phyloP scores from a whole-genome alignment of 2,113 vertebrate genomes.

The Pycnonotus jocosus region DNA sequence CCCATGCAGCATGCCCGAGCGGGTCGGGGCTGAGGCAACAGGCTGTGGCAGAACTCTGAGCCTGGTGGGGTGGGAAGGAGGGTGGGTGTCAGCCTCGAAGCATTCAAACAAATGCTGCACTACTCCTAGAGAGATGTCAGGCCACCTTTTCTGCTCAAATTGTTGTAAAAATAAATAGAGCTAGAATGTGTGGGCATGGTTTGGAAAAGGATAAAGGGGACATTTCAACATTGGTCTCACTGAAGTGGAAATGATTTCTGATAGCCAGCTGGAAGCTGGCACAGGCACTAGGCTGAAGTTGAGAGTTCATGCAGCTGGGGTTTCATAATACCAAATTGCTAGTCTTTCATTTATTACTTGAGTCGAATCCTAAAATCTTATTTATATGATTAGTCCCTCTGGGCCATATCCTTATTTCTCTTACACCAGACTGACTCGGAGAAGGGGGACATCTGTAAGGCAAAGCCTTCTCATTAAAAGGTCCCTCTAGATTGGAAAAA shows the following conservation, averaged over 20 bases:
- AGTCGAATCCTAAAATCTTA: slow-evolving; percentile 53
- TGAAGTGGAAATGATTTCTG: slow-evolving; percentile 59
- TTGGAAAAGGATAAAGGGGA: slow-evolving; percentile 57
- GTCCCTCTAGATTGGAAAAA: slow-evolving; percentile 20
- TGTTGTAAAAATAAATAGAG: slow-evolving; percentile 52
- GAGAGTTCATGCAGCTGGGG: slow-evolving; percentile 52
- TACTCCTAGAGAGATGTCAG: not conserved
- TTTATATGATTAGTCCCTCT: slow-evolving; percentile 57
- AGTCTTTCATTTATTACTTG: slow-evolving; percentile 45
- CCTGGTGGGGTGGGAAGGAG: not conserved
- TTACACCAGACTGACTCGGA: slow-evolving; percentile 19
- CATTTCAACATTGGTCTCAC: slow-evolving; percentile 20
- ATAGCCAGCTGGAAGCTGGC: slow-evolving; percentile 61
- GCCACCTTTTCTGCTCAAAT: slow-evolving; percentile 26
- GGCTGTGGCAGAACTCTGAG: not conserved
- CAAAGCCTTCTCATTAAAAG: slow-evolving; percentile 43
- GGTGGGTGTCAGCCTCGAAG: accelerated
- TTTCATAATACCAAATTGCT: slow-evolving; percentile 48
- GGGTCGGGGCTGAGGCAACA: accelerated
- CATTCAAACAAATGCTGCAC: not conserved
- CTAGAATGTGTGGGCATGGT: not conserved
- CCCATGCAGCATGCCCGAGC: not conserved
- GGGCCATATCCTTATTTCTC: slow-evolving; percentile 43
- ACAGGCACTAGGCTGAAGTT: slow-evolving; percentile 38
- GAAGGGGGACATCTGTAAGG: not conserved